Conservation (phyloP, 2,888 invertebrate genomes). For the Actias luna region DNA sequence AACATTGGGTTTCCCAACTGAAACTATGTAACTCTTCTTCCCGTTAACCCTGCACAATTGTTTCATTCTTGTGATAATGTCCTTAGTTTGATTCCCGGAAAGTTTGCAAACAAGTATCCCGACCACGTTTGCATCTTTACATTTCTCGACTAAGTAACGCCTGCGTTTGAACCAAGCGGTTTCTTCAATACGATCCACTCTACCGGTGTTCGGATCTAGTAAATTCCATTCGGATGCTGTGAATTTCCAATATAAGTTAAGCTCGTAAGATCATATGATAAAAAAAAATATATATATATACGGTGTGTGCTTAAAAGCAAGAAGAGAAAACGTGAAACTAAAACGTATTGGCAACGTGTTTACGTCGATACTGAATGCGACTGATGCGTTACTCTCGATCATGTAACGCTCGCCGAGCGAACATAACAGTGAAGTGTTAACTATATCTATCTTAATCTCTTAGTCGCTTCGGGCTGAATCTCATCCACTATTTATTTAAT, state of each 20-base stretch:
- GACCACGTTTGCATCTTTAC: conserved; percentile 93
- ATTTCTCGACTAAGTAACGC: conserved; percentile 92
- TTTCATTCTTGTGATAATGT: conserved; percentile 88
- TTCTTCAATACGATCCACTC: conserved; percentile 64
- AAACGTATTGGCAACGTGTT: no score
- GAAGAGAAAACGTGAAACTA: no score
- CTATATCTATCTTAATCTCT: no score
- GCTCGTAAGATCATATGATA: no score
- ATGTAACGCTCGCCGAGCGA: no score
- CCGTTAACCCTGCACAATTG: conserved; percentile 86
- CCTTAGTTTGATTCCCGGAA: conserved; percentile 89
- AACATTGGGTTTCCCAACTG: conserved; percentile 96
- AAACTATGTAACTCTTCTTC: conserved; percentile 95
- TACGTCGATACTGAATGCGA: no score
- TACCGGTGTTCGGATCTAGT: conserved; percentile 69
- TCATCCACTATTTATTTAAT: no score
- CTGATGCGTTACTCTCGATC: no score
- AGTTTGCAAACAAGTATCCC: conserved; percentile 96
- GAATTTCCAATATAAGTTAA: conserved; percentile 13
- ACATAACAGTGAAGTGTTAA: no score
- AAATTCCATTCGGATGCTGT: conserved; percentile 81
- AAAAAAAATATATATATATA: no score
- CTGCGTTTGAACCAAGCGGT: conserved; percentile 87
- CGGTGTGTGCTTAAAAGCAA: no score
- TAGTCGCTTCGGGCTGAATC: no score